phyloP scores from a whole-genome alignment of 92 coral and sea anemone species.

The Porites evermanni region DNA sequence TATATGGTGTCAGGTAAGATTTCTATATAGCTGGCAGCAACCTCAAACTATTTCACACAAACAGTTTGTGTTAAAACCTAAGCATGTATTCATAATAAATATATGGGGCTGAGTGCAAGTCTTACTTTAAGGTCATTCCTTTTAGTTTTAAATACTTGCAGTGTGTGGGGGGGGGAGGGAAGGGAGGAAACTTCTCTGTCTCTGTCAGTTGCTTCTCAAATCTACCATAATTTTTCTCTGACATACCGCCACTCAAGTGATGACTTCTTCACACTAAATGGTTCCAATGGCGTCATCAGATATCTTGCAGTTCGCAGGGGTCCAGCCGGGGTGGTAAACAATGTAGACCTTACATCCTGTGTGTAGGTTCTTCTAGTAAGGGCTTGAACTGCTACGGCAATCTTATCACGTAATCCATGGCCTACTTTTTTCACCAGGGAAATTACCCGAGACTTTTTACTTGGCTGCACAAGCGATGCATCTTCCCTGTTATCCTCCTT shows the following conservation, averaged over 20 bases:
- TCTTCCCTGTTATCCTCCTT: background rate
- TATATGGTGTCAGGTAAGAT: too few species aligned
- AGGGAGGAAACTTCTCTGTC: too few species aligned
- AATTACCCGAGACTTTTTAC: conserved; percentile 7
- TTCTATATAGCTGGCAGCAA: too few species aligned
- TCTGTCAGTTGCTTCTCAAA: too few species aligned
- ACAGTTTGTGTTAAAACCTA: too few species aligned
- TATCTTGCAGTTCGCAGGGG: conserved; percentile 44
- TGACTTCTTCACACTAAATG: conserved; percentile 51
- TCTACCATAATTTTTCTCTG: background rate
- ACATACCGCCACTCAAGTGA: conserved; percentile 52
- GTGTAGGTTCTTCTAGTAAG: conserved; percentile 14
- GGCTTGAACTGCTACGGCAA: conserved; percentile 8
- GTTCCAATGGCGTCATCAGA: conserved; percentile 48
- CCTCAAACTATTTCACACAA: too few species aligned
- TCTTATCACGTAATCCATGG: background rate
- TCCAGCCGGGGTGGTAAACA: conserved; percentile 46
- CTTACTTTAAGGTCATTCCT: too few species aligned
- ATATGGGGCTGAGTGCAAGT: too few species aligned
- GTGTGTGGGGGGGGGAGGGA: too few species aligned
- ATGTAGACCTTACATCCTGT: background rate
- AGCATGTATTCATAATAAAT: too few species aligned
- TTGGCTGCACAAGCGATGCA: background rate
- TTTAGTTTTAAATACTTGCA: too few species aligned
- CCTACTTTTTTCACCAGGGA: conserved; percentile 16